These are phyloP conservation scores for Brachionus plicatilis DNA, from an alignment of 1,140 invertebrate species.

Conservation along the genomic window DNA sequence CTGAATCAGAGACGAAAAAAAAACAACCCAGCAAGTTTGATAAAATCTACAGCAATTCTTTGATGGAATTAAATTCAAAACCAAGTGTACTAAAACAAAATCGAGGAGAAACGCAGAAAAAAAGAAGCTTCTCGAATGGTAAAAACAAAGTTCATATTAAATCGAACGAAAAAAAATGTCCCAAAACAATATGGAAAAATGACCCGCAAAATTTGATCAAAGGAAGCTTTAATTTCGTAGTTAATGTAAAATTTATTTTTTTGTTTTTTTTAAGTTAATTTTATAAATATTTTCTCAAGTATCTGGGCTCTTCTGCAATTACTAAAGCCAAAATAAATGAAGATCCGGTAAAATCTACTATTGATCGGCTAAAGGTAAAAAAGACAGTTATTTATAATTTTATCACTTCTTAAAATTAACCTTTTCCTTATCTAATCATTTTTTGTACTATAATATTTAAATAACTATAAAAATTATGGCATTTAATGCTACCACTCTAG, in stretches of 20 bases:
- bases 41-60: conserved; percentile 9
- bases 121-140: not conserved
- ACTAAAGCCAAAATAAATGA: not conserved
- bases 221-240: conserved; percentile 4
- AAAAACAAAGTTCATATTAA: not conserved
- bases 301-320: conserved; percentile 32
- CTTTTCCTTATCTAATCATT: no score
- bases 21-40: not conserved
- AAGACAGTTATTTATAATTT: not conserved
- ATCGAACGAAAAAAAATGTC: not conserved
- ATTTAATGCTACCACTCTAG: no score
- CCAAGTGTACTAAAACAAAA: not conserved
- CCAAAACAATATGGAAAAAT: conserved; percentile 25
- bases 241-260: not conserved
- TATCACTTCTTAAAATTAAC: not conserved
- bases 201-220: conserved; percentile 37
- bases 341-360: conserved; percentile 21
- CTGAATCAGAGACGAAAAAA: not conserved
- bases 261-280: not conserved
- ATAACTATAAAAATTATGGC: no score
- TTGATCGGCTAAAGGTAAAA: conserved; percentile 33
- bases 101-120: not conserved
- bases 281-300: not conserved
- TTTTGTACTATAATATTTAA: no score
- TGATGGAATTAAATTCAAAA: not conserved